Conservation (phyloP, 2,113 vertebrate species). For the Fulica atra region DNA sequence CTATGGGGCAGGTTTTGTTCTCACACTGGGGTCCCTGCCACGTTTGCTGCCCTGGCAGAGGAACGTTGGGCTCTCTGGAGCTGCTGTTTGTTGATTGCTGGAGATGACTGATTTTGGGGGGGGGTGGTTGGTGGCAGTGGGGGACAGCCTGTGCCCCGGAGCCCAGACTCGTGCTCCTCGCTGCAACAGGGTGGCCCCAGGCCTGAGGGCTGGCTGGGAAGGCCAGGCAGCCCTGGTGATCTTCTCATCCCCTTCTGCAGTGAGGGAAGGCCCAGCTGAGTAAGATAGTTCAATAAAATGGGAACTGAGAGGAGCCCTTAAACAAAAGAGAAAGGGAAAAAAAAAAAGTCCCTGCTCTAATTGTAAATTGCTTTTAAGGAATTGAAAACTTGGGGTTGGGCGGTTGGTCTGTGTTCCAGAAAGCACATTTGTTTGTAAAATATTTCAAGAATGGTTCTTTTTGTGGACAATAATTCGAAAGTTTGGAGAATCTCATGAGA, state of each 20-base stretch:
- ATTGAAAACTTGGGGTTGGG: background rate
- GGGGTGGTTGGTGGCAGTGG: no score
- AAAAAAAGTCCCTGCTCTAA: background rate
- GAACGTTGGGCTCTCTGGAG: background rate
- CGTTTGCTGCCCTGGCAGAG: fast-evolving
- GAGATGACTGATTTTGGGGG: background rate
- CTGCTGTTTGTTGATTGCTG: fast-evolving
- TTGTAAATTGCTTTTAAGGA: background rate
- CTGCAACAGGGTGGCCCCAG: fast-evolving
- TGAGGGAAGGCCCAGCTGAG: fast-evolving
- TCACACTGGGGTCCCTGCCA: fast-evolving
- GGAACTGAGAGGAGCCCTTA: background rate
- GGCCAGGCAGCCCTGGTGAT: background rate
- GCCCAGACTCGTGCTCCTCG: background rate
- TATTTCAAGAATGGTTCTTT: background rate
- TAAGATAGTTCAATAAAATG: background rate
- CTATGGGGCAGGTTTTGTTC: background rate
- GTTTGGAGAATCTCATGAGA: background rate
- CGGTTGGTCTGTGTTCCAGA: background rate
- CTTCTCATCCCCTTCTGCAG: fast-evolving
- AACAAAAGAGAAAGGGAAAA: background rate
- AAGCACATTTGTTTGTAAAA: background rate
- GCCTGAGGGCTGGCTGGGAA: background rate
- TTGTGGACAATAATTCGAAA: background rate
- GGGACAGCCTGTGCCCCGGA: no score